Evolutionary conservation across 2,113 vertebrate species (phyloP).

Genomic region (Corythornis cristatus): DNA sequence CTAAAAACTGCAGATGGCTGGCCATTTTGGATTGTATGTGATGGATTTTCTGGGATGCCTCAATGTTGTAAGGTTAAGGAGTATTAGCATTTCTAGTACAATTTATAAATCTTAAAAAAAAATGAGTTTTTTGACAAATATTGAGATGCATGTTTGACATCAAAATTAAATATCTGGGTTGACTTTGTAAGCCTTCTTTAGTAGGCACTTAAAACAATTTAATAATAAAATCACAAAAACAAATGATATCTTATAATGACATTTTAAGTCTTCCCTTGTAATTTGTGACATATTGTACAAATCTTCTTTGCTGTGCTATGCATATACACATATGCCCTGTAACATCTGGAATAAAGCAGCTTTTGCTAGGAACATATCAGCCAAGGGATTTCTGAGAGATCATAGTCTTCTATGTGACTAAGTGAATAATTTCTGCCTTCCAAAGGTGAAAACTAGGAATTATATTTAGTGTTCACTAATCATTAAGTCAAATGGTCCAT

Average conservation of each 20-base stretch:
- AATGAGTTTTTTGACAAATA: not conserved
- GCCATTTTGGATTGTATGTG: not conserved
- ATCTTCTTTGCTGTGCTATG: constrained; percentile 53
- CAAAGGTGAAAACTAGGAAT: not conserved
- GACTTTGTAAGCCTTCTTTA: not conserved
- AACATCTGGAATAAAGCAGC: constrained; percentile 67
- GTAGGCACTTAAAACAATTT: not conserved
- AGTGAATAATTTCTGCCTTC: constrained; percentile 1
- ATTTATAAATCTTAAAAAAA: not conserved
- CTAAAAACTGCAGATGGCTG: not conserved
- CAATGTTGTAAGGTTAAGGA: not conserved
- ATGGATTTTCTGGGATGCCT: not conserved
- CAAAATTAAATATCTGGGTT: not conserved
- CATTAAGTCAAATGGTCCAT: not conserved
- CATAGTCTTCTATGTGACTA: not conserved
- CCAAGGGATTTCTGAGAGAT: not conserved
- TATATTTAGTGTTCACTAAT: not conserved
- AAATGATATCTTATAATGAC: not conserved
- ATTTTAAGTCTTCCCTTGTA: constrained; percentile 22
- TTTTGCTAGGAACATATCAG: constrained; percentile 35
- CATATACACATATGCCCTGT: not conserved
- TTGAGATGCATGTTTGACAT: not conserved
- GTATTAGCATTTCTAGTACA: not conserved
- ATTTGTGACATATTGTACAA: constrained; percentile 59
- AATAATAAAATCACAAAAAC: not conserved